Evolutionary conservation across 2,113 vertebrate species (phyloP).

Genomic region (Pitta sordida): DNA sequence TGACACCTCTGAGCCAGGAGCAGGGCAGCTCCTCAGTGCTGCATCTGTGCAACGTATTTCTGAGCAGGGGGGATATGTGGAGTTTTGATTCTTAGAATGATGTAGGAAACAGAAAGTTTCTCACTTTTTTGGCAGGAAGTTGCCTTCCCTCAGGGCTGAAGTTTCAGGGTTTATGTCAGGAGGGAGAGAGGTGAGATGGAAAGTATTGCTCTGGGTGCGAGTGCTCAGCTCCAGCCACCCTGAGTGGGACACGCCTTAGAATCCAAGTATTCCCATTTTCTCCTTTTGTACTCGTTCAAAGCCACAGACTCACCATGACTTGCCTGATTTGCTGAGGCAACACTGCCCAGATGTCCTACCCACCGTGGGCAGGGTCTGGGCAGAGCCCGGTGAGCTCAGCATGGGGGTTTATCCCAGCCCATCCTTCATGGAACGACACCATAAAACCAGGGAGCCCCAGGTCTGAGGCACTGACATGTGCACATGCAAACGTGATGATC

Average conservation of each 20-base stretch:
- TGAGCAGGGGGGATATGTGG: neutral
- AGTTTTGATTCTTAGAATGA: neutral
- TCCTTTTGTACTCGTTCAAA: neutral
- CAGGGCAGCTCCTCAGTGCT: neutral
- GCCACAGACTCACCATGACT: accelerated
- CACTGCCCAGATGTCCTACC: neutral
- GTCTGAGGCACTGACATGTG: neutral
- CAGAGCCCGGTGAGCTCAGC: neutral
- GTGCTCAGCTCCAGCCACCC: neutral
- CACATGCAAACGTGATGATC: neutral
- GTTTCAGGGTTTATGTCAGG: neutral
- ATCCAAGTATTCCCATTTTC: neutral
- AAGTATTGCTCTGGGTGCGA: neutral
- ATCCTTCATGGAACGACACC: accelerated
- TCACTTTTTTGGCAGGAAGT: neutral
- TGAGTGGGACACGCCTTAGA: neutral
- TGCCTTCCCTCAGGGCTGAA: neutral
- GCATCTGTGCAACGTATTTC: accelerated
- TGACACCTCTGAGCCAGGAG: neutral
- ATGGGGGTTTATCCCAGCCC: neutral
- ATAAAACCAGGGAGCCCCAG: accelerated
- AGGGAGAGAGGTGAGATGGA: neutral
- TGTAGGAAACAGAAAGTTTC: neutral
- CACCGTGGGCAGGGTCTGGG: neutral
- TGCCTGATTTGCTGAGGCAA: neutral